Evolutionary conservation across 30 jellyfish, hydroid and myxozoan genomes (phyloP), one percentile per base, ranked within the genome.

Genomic region (Haliclystus octoradiatus): DNA sequence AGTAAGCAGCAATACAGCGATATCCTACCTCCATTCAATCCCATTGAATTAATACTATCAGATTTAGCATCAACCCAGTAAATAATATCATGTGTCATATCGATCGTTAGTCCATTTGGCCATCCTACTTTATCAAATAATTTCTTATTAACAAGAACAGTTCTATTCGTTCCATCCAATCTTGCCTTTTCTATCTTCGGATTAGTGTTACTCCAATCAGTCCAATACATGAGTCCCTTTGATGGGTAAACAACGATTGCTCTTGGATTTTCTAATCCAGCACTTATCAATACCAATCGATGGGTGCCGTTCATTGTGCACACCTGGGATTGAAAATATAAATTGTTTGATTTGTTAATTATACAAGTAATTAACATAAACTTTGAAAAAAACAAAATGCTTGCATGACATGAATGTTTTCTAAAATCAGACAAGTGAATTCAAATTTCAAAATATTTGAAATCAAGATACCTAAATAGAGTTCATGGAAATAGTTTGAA

Each of bases 1-100:
- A n/a, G n/a, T n/a, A n/a, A n/a, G n/a, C n/a, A n/a, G n/a, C n/a
- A n/a, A n/a, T n/a, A n/a, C n/a, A n/a, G n/a, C n/a, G n/a, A n/a
- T n/a, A n/a, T n/a, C n/a, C n/a, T 69, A 89, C 98, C 98, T 76
- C 98, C 98, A 63, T 89, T 62, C 50, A 89, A n/a, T 61, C 70
- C 73, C 98, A 89, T 89, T 26, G 67, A 30, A 62, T 68, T 69
- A 51, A 89, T 65, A 0, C 31, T 79, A 50, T 81, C 94, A 5
- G 83, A 73, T 23, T 71, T 71, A 0, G 95, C 95, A 89, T 89
- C 98, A 15, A 68, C 76, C 98, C 98, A 89, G 61, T 89, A 89
- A 33, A 89, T 47, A 28, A 68, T 15, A 47, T 81, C 78, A 0
- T 83, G 34, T 2, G 62, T 80, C 28, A 74, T 78, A 65, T 89